phyloP scores from a whole-genome alignment of 30 jellyfish, hydroid and myxozoan genomes.

The Aurelia aurita region DNA sequence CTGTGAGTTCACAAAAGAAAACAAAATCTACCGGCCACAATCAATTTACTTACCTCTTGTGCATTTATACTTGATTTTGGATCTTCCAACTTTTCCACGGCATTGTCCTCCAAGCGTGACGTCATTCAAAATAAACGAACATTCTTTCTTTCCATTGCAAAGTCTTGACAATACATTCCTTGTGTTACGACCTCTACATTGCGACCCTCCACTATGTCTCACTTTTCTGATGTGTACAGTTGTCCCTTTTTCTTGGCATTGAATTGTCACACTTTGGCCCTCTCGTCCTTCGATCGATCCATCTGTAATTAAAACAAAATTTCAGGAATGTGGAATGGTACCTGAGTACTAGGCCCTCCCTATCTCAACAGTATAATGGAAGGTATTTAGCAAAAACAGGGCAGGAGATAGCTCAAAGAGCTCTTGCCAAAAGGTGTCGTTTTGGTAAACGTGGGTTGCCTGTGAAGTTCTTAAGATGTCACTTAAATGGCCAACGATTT shows the following conservation, averaged over 20 bases:
- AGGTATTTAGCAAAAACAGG: no score
- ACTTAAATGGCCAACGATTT: no score
- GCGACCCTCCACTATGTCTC: conserved; percentile 64
- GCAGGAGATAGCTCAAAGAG: no score
- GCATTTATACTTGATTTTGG: conserved; percentile 70
- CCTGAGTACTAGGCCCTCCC: no score
- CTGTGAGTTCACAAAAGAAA: no score
- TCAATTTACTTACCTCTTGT: conserved; percentile 64
- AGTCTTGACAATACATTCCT: conserved; percentile 50
- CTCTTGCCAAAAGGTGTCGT: no score
- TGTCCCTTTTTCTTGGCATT: conserved; percentile 54
- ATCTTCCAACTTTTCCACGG: conserved; percentile 68
- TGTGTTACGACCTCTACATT: conserved; percentile 59
- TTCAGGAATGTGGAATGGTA: neutral
- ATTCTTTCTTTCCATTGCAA: conserved; percentile 67
- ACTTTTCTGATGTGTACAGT: conserved; percentile 59
- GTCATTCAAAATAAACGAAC: conserved; percentile 61
- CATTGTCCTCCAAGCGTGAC: conserved; percentile 62
- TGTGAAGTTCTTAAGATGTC: no score
- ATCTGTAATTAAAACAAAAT: conserved; percentile 2
- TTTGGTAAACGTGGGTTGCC: no score
- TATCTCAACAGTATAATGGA: no score
- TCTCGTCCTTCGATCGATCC: conserved; percentile 58
- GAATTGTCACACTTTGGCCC: conserved; percentile 60
- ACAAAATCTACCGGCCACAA: no score